Evolutionary conservation across 2,113 vertebrate genomes (phyloP), one percentile per base, ranked within the genome.

Genomic region (Coturnix japonica): DNA sequence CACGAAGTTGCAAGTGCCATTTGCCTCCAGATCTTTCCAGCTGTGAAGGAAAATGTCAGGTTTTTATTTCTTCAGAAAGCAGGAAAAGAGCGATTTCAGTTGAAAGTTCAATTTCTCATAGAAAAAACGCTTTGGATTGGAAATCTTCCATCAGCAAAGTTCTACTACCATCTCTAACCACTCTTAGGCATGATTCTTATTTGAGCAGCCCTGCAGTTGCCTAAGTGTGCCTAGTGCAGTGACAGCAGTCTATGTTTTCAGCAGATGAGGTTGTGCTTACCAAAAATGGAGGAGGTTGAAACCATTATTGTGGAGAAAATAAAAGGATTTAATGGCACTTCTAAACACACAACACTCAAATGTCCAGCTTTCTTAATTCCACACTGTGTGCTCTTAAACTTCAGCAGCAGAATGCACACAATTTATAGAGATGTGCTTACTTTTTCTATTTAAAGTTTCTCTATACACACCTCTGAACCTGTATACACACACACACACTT

Each of bases 11-110:
- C 66, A 92, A 89, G 70, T 57, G 57, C 53, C 76, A 71, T 77
- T 88, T 90, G 56, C 51, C 56, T 87, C 53, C 35, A 65, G 49
- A 76, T 91, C 75, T 79, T 85, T 95, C 84, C 95, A 95, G 91
- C 66, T 94, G 74, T 91, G 91, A 91, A 91, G 81, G n/a, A 89
- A 91, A 95, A 92, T 12, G 39, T 81, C 20, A 60, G 59, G 63
- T 37, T 41, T 47, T 51, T 65, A 90, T 81, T 87, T 43, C 51
- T 28, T 49, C 67, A 65, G 56, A 89, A 91, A 89, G 12, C 10
- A n/a, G 10, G 53, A 22, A 37, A 80, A 74, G 78, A 57, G 23
- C 49, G 26, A 49, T 49, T 69, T 69, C 5, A 41, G 26, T 56
- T 73, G 78, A 82, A 94, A 95, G 80, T 44, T 25, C 7, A 43